A percentile compares a stretch with the other conserved stretches of the same genome.
These are phyloP conservation scores for Ormyrus pomaceus DNA, from an alignment of 2,888 invertebrate species.

Conservation along the genomic window DNA sequence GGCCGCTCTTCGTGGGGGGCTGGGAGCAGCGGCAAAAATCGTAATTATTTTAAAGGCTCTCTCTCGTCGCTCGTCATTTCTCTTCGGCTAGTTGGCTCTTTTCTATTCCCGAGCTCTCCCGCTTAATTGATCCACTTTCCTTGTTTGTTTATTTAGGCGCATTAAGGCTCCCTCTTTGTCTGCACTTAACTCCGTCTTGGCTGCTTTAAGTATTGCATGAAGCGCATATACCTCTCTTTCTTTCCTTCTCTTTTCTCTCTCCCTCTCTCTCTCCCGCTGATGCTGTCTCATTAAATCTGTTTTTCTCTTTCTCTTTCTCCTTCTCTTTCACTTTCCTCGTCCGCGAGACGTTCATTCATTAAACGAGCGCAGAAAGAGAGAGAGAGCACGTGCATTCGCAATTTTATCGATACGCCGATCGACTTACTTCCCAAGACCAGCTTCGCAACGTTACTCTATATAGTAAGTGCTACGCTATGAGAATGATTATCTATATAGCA, in stretches of 20 bases:
- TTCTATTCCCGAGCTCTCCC: background rate
- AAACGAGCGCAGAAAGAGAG: constrained; percentile 57
- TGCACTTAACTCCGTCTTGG: constrained; percentile 1
- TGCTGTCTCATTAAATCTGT: constrained; percentile 53
- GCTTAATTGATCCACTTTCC: constrained; percentile 20
- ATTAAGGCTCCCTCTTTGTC: constrained; percentile 1
- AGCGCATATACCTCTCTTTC: background rate
- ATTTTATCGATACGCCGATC: constrained; percentile 69
- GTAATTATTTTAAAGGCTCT: too few relatives aligned
- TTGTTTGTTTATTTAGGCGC: constrained; percentile 6
- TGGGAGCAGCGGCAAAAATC: too few relatives aligned
- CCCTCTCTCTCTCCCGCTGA: background rate
- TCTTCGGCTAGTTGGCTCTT: too few relatives aligned
- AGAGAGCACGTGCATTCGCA: constrained; percentile 64
- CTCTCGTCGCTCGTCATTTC: too few relatives aligned
- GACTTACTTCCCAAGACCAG: constrained; percentile 53
- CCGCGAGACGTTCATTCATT: constrained; percentile 70
- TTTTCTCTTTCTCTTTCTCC: constrained; percentile 52
- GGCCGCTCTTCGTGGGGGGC: too few relatives aligned
- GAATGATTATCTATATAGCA: background rate
- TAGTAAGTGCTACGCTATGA: too few relatives aligned
- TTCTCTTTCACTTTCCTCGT: constrained; percentile 62
- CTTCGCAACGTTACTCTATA: too few relatives aligned
- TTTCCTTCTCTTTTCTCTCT: background rate
- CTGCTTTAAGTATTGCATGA: background rate